Base-by-base conservation (phyloP, 1,140 invertebrate species). In the Zaprionus africanus region DNA sequence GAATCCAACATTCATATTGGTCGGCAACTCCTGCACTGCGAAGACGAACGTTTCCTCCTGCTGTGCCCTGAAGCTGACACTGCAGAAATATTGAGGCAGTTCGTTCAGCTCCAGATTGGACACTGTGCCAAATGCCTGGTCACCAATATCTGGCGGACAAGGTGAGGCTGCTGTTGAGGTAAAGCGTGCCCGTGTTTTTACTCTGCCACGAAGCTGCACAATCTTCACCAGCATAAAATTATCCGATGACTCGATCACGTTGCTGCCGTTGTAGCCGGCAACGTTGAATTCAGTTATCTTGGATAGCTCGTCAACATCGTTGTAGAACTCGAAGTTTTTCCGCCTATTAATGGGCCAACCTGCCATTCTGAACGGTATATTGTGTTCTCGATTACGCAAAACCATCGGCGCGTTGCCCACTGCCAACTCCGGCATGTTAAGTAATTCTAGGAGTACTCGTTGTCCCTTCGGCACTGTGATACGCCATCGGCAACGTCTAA, bases 381-480 rank as follows among this genome's bases (percentile, higher is more conserved):
- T 31, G 4, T 34, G 7, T 11, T 9, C 31, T 34, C 9, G 31
- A 34, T 4, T 34, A 34, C 31, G 31, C 9, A 34, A 9, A 9
- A 34, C 31, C 0, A 22, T 22, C 31, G 31, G 2, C 28, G 9
- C 2, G 31, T 1, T 11, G 31, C 31, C 9, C 31, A 9, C 9
- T 11, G 9, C 0, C 7, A 34, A 34, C 3, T 34, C 31, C 31
- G 31, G 22, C 2, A 81, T 57, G 65, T 91, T 75, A 94, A 93
- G 0, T 95, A 82, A 28, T 69, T 92, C 54, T 9, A 88, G 53
- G 7, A 72, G 69, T 0, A 96, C 93, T 66, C 95, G 93, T 75
- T 94, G 94, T 1, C 94, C 96, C 82, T 94, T 91, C 2, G 96
- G 96, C 2, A 95, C 95, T n/a, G 76, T 94, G 15, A 98, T 97